Base-by-base conservation (phyloP, 2,113 vertebrate species). In the Benitochromis conjunctus region DNA sequence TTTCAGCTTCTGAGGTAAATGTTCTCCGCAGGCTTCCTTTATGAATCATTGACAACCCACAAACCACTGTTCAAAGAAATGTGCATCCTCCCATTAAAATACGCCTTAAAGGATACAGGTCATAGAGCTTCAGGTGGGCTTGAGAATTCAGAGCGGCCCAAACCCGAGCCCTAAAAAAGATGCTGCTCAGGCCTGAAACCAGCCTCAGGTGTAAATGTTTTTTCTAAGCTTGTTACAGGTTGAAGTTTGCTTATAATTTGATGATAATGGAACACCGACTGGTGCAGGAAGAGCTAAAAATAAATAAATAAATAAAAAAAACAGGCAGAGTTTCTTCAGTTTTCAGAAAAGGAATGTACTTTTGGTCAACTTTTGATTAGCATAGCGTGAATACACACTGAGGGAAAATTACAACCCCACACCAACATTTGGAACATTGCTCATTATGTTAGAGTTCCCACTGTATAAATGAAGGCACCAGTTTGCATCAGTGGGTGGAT, bases 61-160 rank as follows among this genome's bases (percentile, higher is more conserved):
- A 89, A 93, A 92, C 78, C 31, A 76, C 88, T 78, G 88, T 93
- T 91, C 90, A 66, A 89, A 88, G 93, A 94, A 92, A 92, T 93
- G 84, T 88, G 90, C 92, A 90, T 94, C 91, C 92, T 88, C 89
- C 92, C 83, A 92, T 94, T 94, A 93, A 95, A 94, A 92, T 80
- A 84, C 64, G 89, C 89, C 89, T 93, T 58, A 7, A 81, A 90
- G 91, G 91, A 91, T 43, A 21, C 54, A 53, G 82, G 71, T 86
- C 81, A 83, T 41, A 57, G 10, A 84, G 79, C 79, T 57, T 87
- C 41, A 69, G 87, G 88, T 18, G 43, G 86, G 86, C 60, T 85
- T 54, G 81, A 82, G 88, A 91, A 89, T 86, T 76, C 78, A 88
- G 48, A 84, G 53, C 6, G 6, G 31, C 58, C 81, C 82, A 31